Evolutionary conservation across 2,113 vertebrate species (phyloP).

Genomic region (Sula dactylatra): DNA sequence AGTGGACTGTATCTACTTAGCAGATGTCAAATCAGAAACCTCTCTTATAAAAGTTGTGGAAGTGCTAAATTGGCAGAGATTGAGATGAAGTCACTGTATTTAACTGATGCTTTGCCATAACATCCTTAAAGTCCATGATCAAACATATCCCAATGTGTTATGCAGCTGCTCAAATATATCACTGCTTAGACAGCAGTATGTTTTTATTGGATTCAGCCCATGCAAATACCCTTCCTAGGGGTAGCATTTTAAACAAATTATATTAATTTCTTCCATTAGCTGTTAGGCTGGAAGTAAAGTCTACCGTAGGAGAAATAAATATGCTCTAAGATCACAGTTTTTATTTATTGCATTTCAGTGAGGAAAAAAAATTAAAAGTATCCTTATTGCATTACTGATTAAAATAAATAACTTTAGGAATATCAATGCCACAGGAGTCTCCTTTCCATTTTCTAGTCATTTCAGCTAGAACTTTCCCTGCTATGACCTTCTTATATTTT

Average conservation of each 20-base stretch:
- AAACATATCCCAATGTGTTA: neutral
- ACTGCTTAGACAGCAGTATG: neutral
- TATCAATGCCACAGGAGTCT: neutral
- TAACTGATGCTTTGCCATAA: slow-evolving; percentile 24
- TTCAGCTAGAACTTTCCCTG: neutral
- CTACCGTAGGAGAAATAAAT: neutral
- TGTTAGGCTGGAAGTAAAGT: neutral
- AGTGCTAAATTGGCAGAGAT: slow-evolving; percentile 13
- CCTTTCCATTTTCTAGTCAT: neutral
- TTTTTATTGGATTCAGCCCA: slow-evolving; percentile 29
- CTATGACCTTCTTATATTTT: neutral
- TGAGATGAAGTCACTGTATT: slow-evolving; percentile 6
- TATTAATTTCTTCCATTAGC: slow-evolving; percentile 25
- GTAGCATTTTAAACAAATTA: slow-evolving; percentile 23
- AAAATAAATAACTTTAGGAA: neutral
- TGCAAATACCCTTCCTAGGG: neutral
- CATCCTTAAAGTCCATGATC: neutral
- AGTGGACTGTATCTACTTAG: neutral
- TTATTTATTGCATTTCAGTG: neutral
- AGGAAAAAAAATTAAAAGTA: neutral
- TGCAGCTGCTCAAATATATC: slow-evolving; percentile 18
- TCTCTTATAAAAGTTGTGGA: neutral
- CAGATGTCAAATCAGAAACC: neutral
- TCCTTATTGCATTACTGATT: neutral
- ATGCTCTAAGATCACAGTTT: neutral